Base-by-base conservation (phyloP, 2,113 vertebrate genomes). In the Eulacestoma nigropectus region DNA sequence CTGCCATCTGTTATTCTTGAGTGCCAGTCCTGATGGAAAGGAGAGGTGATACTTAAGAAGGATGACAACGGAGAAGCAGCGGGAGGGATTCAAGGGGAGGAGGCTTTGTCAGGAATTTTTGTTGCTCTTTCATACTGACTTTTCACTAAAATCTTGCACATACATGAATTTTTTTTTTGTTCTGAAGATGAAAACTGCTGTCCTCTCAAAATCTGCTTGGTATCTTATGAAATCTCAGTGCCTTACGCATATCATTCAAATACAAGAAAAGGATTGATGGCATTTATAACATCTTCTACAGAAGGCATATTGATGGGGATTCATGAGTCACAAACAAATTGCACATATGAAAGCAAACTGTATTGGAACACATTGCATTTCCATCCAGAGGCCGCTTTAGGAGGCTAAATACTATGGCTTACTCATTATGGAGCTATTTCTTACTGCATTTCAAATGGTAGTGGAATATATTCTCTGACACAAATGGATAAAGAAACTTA, bases 1-100 rank as follows among this genome's bases (percentile, higher is more conserved):
- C 97, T 95, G 94, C 98, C 98, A 98, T 98, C 98, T 98, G 97
- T 96, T 97, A 98, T 97, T 87, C 94, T 79, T 92, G 89, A 93
- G 97, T 97, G 97, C 97, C 98, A 98, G 97, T 95, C 96, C 96
- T 32, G 93, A 97, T 96, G 95, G 95, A 96, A 96, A 94, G 87
- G 85, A 96, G 91, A 97, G 94, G 89, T 96, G 97, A 95, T 96
- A 96, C 97, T 97, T 97, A 96, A 97, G 97, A 97, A 95, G 87
- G 96, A 97, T 97, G 97, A 96, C 80, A 97, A 96, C 65, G 57
- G 87, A 97, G 95, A 91, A 88, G 92, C 85, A 95, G 96, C 87
- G 75, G 85, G 94, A 96, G 75, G 90, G 63, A 94, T 39, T 93
- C 82, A 73, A 95, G 44, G 29, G 79, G 65, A 89, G 69, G 68